Evolutionary conservation across 2,797 vertebrate species (phyloP).

Genomic region (Peromyscus aztecus): DNA sequence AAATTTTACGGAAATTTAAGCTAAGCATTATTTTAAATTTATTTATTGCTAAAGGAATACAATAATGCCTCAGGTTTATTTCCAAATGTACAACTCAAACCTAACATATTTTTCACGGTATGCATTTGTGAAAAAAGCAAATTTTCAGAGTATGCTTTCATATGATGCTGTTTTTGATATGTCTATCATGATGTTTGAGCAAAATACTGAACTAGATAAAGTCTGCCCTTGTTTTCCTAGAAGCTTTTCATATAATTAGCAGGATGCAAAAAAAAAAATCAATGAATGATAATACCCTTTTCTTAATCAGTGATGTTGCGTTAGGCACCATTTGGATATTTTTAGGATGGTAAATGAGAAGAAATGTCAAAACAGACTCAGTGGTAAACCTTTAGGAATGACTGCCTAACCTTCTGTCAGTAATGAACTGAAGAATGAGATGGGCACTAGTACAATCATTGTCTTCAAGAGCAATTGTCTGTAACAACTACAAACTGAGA

Average conservation of each 20-base stretch:
- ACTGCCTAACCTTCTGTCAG: neutral
- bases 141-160: neutral
- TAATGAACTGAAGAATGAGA: neutral
- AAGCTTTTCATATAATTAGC: neutral
- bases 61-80: neutral
- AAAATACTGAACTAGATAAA: constrained; percentile 3
- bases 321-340: neutral
- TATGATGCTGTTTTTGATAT: neutral
- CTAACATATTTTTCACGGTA: neutral
- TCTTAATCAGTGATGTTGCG: neutral
- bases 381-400: neutral
- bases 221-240: neutral
- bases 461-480: neutral
- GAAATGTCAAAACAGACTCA: neutral
- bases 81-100: neutral
- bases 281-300: neutral
- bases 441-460: neutral
- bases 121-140: neutral
- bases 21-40: neutral
- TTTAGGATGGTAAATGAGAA: neutral
- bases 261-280: neutral
- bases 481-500: neutral
- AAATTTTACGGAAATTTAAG: constrained; percentile 5
- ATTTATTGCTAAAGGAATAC: neutral
- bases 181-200: neutral